Conservation (phyloP, 2,797 vertebrate species). For the Poecilia velifera region DNA sequence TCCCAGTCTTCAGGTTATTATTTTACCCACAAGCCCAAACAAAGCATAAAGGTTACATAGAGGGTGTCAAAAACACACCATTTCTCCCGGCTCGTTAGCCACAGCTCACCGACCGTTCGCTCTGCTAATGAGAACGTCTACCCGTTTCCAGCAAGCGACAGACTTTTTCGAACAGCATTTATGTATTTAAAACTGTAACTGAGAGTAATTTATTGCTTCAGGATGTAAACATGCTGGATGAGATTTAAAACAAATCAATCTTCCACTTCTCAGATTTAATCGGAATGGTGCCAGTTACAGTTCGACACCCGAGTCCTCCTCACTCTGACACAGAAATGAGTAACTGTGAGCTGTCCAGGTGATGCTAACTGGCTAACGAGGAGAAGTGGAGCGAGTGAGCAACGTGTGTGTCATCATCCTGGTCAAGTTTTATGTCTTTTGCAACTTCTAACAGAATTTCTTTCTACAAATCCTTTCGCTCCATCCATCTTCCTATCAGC, state of each 20-base stretch:
- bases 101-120: not conserved
- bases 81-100: slow-evolving; percentile 23
- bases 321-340: not conserved
- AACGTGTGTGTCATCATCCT: not conserved
- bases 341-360: not conserved
- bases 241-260: not conserved
- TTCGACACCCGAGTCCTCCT: not conserved
- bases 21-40: slow-evolving; percentile 14
- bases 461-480: not conserved
- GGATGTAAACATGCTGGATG: not conserved
- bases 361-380: not conserved
- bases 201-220: not conserved
- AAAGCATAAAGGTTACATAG: slow-evolving; percentile 21
- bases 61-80: slow-evolving; percentile 18
- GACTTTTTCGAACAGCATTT: not conserved
- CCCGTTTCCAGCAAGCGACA: slow-evolving; percentile 1
- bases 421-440: not conserved
- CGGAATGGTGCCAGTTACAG: not conserved
- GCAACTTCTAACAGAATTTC: not conserved
- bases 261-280: not conserved
- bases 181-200: not conserved
- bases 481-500: not conserved
- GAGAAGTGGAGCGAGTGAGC: not conserved
- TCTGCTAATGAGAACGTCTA: slow-evolving; percentile 19
- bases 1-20: slow-evolving; percentile 15